Conservation (phyloP, 2,888 invertebrate species). For the Drosophila nigricruria region DNA sequence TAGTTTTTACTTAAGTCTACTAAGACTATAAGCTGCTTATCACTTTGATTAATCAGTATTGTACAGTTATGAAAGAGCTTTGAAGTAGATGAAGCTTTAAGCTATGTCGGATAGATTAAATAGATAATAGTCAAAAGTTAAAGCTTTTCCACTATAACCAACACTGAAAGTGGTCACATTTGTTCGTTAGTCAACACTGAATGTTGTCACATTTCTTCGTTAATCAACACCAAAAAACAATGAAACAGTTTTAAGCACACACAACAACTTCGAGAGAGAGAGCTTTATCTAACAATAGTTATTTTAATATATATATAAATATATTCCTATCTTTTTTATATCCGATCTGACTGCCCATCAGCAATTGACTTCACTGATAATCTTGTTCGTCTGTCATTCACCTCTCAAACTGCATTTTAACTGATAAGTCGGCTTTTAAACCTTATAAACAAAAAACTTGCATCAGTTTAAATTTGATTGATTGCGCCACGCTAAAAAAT, state of each 20-base stretch:
- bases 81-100: background rate
- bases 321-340: background rate
- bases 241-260: background rate
- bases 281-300: background rate
- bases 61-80: background rate
- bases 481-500: constrained; percentile 24
- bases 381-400: background rate
- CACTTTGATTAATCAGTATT: background rate
- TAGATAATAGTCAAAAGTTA: too few relatives aligned
- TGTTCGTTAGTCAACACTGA: background rate
- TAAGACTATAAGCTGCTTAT: background rate
- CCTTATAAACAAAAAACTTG: background rate
- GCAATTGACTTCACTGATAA: background rate
- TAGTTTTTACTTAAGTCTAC: background rate
- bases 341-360: background rate
- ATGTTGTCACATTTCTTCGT: background rate
- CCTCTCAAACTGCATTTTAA: constrained; percentile 1
- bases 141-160: background rate
- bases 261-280: background rate
- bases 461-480: constrained; percentile 35
- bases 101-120: too few relatives aligned
- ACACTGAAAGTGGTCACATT: background rate
- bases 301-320: background rate
- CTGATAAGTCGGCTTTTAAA: constrained; percentile 5
- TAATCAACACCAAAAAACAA: background rate